Percentiles rank a stretch among this genome's conserved stretches.
Evolutionary conservation across 2,888 invertebrate genomes (phyloP).

Genomic region (Pseudococcus longispinus): DNA sequence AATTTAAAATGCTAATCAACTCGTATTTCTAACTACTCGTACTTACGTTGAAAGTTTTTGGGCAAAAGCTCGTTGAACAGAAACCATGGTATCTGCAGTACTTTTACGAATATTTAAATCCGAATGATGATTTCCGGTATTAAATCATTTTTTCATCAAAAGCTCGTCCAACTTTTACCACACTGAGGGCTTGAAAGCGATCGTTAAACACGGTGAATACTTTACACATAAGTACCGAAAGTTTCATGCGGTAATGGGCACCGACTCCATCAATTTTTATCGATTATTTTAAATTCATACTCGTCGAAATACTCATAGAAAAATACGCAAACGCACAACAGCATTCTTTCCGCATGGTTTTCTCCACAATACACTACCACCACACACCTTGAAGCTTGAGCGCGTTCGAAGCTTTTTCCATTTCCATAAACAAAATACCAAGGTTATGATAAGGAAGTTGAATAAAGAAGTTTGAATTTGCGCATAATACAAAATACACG

Average conservation of each 20-base stretch:
- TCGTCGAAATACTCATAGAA: not conserved
- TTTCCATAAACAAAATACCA: slow-evolving; percentile 31
- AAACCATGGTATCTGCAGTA: slow-evolving; percentile 47
- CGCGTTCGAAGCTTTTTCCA: slow-evolving; percentile 16
- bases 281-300: slow-evolving; percentile 32
- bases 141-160: not conserved
- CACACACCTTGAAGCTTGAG: slow-evolving; percentile 26
- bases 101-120: not conserved
- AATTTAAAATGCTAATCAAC: slow-evolving; percentile 22
- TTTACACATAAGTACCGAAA: not conserved
- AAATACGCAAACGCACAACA: slow-evolving; percentile 49
- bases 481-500: not conserved
- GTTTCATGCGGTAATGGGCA: slow-evolving; percentile 5
- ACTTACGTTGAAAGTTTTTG: slow-evolving; percentile 55
- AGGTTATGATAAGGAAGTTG: slow-evolving; percentile 38
- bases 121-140: not conserved
- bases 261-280: slow-evolving; percentile 52
- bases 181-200: not conserved
- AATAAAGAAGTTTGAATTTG: not conserved
- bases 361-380: slow-evolving; percentile 20
- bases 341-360: slow-evolving; percentile 1
- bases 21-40: not conserved
- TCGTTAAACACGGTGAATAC: not conserved
- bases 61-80: slow-evolving; percentile 56
- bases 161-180: not conserved